Evolutionary conservation across 1,140 invertebrate species (phyloP).

Genomic region (Danaus plexippus): DNA sequence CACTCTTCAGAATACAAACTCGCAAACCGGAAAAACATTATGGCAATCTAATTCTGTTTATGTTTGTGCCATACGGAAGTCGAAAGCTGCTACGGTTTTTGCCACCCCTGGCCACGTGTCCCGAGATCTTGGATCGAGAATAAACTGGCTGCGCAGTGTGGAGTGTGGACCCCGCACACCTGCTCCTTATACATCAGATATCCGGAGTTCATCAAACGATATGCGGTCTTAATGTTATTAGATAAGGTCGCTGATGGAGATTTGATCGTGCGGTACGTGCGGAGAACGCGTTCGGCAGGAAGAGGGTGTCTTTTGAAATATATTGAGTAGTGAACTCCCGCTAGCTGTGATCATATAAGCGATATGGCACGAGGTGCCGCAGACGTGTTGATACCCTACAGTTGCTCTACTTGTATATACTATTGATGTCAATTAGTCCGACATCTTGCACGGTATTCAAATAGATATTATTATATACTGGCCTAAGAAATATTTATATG

Average conservation of each 20-base stretch:
- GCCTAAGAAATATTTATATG: too few relatives aligned
- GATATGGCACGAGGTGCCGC: slow-evolving; percentile 61
- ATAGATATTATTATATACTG: too few relatives aligned
- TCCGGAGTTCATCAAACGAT: too few relatives aligned
- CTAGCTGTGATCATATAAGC: slow-evolving; percentile 56
- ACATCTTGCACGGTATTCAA: too few relatives aligned
- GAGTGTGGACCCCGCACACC: slow-evolving; percentile 56
- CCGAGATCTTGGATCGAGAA: slow-evolving; percentile 55
- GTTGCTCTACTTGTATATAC: too few relatives aligned
- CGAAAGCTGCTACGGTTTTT: slow-evolving; percentile 64
- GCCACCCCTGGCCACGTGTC: slow-evolving; percentile 59
- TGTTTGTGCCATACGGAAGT: slow-evolving; percentile 63
- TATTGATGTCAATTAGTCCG: too few relatives aligned
- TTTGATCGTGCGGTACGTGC: slow-evolving; percentile 33
- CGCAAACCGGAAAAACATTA: slow-evolving; percentile 66
- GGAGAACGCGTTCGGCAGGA: slow-evolving; percentile 59
- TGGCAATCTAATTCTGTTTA: slow-evolving; percentile 64
- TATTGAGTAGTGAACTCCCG: slow-evolving; percentile 62
- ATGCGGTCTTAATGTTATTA: slow-evolving; percentile 16
- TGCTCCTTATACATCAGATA: slow-evolving; percentile 23
- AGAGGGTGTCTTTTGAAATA: slow-evolving; percentile 67
- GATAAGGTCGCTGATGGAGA: slow-evolving; percentile 18
- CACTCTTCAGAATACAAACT: slow-evolving; percentile 39
- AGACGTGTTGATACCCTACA: background rate
- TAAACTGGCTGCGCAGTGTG: slow-evolving; percentile 38